Evolutionary conservation across 1,140 invertebrate genomes (phyloP).

Genomic region (Scaptomyza graminum): DNA sequence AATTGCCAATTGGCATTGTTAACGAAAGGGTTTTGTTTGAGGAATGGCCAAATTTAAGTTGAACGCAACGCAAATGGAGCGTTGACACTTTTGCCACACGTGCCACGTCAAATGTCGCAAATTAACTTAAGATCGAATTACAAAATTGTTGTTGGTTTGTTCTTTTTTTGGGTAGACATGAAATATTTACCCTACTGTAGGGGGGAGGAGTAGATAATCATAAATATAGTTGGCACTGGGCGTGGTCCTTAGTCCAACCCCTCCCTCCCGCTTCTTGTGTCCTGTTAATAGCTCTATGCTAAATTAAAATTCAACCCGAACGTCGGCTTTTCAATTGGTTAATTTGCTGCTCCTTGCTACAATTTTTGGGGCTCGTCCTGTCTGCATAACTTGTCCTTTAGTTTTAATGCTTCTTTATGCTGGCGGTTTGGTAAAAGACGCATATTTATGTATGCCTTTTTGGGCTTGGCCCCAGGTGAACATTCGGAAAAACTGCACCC

Average conservation of each 20-base stretch:
- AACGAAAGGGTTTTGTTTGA: no score
- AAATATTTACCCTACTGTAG: slow-evolving; percentile 56
- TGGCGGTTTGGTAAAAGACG: slow-evolving; percentile 25
- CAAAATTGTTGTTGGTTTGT: slow-evolving; percentile 6
- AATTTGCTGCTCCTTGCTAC: slow-evolving; percentile 35
- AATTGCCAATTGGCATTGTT: slow-evolving; percentile 31
- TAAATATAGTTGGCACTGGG: slow-evolving; percentile 57
- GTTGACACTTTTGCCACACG: slow-evolving; percentile 35
- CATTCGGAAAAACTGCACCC: slow-evolving; percentile 21
- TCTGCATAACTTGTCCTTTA: slow-evolving; percentile 39
- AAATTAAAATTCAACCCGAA: slow-evolving; percentile 3
- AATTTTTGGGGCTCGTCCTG: background rate
- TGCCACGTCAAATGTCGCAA: slow-evolving; percentile 27
- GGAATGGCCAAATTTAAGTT: no score
- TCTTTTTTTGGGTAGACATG: slow-evolving; percentile 3
- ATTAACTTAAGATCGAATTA: slow-evolving; percentile 65
- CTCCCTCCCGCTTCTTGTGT: no score
- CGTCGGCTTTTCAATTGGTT: slow-evolving; percentile 41
- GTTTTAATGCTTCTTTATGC: slow-evolving; percentile 64
- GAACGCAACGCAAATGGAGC: slow-evolving; percentile 38
- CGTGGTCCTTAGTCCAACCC: slow-evolving; percentile 32
- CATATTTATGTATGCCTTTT: slow-evolving; percentile 24
- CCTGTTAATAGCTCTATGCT: background rate
- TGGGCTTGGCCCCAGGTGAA: slow-evolving; percentile 40
- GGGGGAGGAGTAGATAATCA: slow-evolving; percentile 18